Conservation (phyloP, 1,140 invertebrate genomes). For the Lanistes nyassanus region DNA sequence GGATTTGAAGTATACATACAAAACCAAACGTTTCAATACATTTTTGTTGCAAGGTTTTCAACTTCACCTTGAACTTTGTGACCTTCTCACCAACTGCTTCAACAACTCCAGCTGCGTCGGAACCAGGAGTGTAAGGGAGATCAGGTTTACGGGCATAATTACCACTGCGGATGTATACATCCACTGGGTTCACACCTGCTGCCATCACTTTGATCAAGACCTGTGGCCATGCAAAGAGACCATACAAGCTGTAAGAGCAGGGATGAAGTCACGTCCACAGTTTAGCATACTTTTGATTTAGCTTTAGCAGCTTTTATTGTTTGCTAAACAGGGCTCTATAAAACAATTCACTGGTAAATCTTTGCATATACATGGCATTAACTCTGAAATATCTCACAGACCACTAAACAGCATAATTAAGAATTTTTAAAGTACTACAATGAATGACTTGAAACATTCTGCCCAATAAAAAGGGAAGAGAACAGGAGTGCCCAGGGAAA, state of each 20-base stretch:
- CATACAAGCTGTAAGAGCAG: not conserved
- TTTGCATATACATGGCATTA: too few species aligned
- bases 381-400: not conserved
- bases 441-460: not conserved
- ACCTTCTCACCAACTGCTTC: constrained; percentile 67
- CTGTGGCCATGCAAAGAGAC: constrained; percentile 47
- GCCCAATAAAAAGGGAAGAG: too few species aligned
- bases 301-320: too few species aligned
- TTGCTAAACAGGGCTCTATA: too few species aligned
- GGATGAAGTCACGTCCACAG: not conserved
- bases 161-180: constrained; percentile 72
- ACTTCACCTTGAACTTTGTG: constrained; percentile 67
- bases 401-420: not conserved
- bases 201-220: constrained; percentile 69
- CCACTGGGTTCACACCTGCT: constrained; percentile 73
- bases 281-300: not conserved
- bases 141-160: constrained; percentile 63
- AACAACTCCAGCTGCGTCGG: constrained; percentile 71
- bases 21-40: not conserved
- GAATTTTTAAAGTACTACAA: not conserved
- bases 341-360: too few species aligned
- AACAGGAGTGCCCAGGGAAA: not conserved
- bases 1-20: too few species aligned
- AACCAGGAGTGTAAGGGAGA: constrained; percentile 71
- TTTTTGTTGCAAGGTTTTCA: not conserved